Conservation (phyloP, 1,140 invertebrate species). For the Polyergus mexicanus region DNA sequence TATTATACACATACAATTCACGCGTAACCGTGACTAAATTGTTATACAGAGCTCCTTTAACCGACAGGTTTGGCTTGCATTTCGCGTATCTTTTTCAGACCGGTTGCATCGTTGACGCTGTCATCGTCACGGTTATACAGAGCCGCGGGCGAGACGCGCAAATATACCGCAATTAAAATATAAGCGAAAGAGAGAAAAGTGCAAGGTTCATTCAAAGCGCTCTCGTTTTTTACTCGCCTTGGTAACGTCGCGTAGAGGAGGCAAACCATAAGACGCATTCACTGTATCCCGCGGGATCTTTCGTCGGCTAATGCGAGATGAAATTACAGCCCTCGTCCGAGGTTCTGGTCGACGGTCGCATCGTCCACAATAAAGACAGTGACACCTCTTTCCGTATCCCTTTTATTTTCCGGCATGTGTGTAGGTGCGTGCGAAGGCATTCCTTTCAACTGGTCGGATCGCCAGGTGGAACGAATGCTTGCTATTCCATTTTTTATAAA, state of each 20-base stretch:
- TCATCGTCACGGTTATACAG: conserved; percentile 7
- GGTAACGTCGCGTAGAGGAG: conserved; percentile 54
- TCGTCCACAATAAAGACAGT: conserved; percentile 68
- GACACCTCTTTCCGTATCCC: conserved; percentile 6
- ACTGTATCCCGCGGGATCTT: conserved; percentile 68
- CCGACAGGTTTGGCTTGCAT: neutral
- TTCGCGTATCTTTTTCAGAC: neutral
- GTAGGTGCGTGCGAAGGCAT: conserved; percentile 42
- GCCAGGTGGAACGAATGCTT: conserved; percentile 59
- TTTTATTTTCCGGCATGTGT: neutral
- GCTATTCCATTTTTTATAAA: conserved; percentile 52
- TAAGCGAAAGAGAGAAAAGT: conserved; percentile 58
- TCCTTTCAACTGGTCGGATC: conserved; percentile 68
- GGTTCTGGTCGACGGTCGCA: conserved; percentile 70
- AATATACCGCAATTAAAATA: conserved; percentile 75
- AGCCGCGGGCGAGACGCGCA: conserved; percentile 48
- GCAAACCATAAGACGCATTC: conserved; percentile 74
- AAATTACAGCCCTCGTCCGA: conserved; percentile 73
- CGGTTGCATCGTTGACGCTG: neutral
- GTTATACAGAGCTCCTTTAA: neutral
- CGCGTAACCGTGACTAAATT: neutral
- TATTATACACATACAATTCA: neutral
- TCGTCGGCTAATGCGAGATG: conserved; percentile 75
- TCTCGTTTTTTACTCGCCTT: conserved; percentile 26
- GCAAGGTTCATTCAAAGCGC: conserved; percentile 73